Conservation (phyloP, 2,888 invertebrate species). For the Watsonalla binaria region DNA sequence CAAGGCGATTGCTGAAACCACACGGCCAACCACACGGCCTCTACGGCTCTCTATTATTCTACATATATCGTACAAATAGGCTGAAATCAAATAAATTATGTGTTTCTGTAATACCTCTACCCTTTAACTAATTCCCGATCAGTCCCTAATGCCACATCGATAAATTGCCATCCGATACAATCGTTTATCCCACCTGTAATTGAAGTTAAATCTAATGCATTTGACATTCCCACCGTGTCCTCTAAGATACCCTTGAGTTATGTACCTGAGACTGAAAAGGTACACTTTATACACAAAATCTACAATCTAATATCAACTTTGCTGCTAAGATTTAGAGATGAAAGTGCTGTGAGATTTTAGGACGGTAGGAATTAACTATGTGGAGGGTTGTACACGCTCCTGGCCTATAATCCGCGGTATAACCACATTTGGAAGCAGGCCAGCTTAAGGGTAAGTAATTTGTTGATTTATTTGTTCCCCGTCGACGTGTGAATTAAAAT, state of each 20-base stretch:
- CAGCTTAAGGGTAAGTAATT: slow-evolving; percentile 3
- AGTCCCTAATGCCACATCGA: neutral
- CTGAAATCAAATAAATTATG: too few relatives aligned
- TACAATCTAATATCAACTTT: neutral
- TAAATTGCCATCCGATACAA: neutral
- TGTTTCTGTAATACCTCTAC: too few relatives aligned
- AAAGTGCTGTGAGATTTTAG: neutral
- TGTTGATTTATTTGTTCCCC: slow-evolving; percentile 2
- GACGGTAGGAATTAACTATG: neutral
- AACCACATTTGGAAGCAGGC: slow-evolving; percentile 6
- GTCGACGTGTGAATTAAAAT: slow-evolving; percentile 1
- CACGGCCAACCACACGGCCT: too few relatives aligned
- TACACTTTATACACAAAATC: neutral
- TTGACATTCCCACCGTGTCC: neutral
- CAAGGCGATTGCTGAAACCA: too few relatives aligned
- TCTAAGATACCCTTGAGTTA: neutral
- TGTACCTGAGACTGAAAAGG: neutral
- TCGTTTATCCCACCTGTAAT: neutral
- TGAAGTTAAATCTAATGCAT: neutral
- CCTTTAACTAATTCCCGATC: neutral
- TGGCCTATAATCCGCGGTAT: slow-evolving; percentile 5
- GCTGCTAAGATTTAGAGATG: neutral
- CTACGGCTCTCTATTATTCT: too few relatives aligned
- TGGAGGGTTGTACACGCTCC: neutral
- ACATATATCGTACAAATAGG: too few relatives aligned